phyloP scores from a whole-genome alignment of 2,888 invertebrate genomes.

The Glomeris marginata region DNA sequence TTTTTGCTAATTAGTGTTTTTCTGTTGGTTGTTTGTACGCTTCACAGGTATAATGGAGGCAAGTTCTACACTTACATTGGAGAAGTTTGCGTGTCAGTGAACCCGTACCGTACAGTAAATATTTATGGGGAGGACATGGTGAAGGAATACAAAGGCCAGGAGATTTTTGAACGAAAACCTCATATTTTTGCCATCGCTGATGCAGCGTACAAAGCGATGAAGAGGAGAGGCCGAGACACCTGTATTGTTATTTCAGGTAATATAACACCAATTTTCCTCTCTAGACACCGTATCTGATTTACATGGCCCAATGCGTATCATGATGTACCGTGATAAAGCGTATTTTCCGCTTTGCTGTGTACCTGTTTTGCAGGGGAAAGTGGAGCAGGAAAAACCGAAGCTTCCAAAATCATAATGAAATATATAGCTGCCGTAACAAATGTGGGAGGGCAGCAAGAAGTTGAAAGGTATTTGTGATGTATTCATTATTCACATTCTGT shows the following conservation, averaged over 20 bases:
- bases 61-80: constrained; percentile 98
- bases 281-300: constrained; percentile 37
- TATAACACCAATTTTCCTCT: constrained; percentile 18
- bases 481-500: not conserved
- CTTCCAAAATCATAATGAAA: constrained; percentile 98
- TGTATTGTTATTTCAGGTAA: constrained; percentile 75
- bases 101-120: constrained; percentile 84
- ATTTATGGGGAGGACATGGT: constrained; percentile 79
- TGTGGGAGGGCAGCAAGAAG: constrained; percentile 75
- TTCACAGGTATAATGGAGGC: constrained; percentile 68
- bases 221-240: constrained; percentile 77
- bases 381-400: constrained; percentile 96
- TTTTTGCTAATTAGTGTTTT: constrained; percentile 4
- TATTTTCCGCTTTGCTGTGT: constrained; percentile 5
- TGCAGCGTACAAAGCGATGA: constrained; percentile 84
- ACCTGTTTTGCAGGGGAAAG: constrained; percentile 49
- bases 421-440: constrained; percentile 93
- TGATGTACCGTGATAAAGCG: no score
- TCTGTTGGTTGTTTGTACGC: constrained; percentile 23
- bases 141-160: constrained; percentile 81
- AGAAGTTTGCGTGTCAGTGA: constrained; percentile 92
- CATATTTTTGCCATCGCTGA: constrained; percentile 98
- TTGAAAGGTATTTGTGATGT: constrained; percentile 57
- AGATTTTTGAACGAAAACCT: constrained; percentile 91
- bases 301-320: not conserved